These are phyloP conservation scores for Hypocryptadius cinnamomeus DNA, from an alignment of 2,113 vertebrate species.

Conservation along the genomic window DNA sequence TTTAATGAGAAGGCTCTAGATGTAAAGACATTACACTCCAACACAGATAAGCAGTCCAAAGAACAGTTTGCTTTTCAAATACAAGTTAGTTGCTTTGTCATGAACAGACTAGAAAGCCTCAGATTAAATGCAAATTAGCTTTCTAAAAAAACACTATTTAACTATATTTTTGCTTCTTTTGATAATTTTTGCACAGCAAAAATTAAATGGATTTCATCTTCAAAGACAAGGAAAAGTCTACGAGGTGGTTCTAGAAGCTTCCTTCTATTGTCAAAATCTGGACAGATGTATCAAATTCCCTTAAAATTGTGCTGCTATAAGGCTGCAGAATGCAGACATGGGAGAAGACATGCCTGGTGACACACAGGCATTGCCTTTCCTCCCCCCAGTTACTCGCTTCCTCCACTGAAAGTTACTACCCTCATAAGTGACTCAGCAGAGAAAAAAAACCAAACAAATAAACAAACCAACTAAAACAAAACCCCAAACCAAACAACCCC, in stretches of 20 bases:
- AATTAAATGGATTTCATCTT: not conserved
- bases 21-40: not conserved
- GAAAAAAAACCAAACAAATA: not conserved
- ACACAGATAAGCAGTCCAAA: slow-evolving; percentile 26
- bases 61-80: not conserved
- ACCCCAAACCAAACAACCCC: not conserved
- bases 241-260: not conserved
- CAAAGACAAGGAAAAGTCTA: not conserved
- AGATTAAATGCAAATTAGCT: not conserved
- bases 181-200: not conserved
- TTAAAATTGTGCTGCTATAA: not conserved
- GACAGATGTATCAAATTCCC: not conserved
- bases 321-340: not conserved
- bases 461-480: not conserved
- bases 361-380: not conserved
- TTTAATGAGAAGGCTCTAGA: not conserved
- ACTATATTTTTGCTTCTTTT: not conserved
- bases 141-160: not conserved
- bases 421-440: not conserved
- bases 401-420: not conserved
- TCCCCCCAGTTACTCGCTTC: not conserved
- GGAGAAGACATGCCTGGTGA: not conserved
- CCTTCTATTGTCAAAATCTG: not conserved
- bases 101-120: not conserved
- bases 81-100: not conserved